Evolutionary conservation across 2,113 vertebrate species (phyloP).

Genomic region (Chinchilla lanigera): DNA sequence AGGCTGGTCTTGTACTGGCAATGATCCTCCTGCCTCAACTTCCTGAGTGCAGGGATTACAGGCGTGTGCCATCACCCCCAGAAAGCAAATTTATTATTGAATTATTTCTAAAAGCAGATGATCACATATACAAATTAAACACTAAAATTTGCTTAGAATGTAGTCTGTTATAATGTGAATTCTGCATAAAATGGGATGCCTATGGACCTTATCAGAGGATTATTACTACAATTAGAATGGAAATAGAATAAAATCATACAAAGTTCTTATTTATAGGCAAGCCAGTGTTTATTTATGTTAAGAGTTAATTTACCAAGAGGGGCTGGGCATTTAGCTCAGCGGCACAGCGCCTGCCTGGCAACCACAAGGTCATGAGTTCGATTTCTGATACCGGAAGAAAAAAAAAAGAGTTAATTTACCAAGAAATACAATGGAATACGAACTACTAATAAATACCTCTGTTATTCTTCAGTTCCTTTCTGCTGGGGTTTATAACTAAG

Average conservation of each 20-base stretch:
- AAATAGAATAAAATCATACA: slow-evolving; percentile 27
- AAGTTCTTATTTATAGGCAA: background rate
- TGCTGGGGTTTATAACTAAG: background rate
- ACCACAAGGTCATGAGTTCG: too few species aligned
- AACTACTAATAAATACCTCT: background rate
- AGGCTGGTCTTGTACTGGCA: too few species aligned
- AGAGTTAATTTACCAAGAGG: slow-evolving; percentile 37
- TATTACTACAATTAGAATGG: background rate
- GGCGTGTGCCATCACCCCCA: too few species aligned
- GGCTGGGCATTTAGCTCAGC: too few species aligned
- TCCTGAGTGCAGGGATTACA: too few species aligned
- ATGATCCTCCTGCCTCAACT: too few species aligned
- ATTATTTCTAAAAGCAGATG: slow-evolving; percentile 45
- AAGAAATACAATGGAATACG: slow-evolving; percentile 8
- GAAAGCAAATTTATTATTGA: background rate
- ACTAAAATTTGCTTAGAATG: background rate
- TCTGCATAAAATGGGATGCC: background rate
- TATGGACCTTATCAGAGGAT: background rate
- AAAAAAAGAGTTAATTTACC: slow-evolving; percentile 49
- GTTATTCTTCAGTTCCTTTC: background rate
- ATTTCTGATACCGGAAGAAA: too few species aligned
- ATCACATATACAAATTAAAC: background rate
- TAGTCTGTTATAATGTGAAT: background rate
- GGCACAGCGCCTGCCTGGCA: too few species aligned
- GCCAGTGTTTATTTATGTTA: background rate